Base-by-base conservation (phyloP, 2,113 vertebrate species). In the Zosterops japonicus region DNA sequence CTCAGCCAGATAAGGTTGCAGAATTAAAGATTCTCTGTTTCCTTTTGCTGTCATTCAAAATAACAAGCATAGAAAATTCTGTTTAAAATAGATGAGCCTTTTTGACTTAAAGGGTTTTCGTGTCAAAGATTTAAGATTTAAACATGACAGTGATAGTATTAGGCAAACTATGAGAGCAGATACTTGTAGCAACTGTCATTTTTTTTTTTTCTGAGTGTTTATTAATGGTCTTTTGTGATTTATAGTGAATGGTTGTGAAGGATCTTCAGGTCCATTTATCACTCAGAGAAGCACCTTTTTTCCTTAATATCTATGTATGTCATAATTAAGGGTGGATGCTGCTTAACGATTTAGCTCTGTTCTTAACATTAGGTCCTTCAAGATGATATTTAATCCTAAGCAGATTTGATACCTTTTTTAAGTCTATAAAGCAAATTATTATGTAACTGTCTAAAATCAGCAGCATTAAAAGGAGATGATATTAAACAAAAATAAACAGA, bases 221-320 rank as follows among this genome's bases (percentile, higher is more conserved):
- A 97, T 97, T 97, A 98, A 97, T 96, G 90, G 87, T 69, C 89
- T 95, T 95, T 97, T 97, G 85, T 97, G 96, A 98, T 97, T 97
- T 96, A 97, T 94, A 93, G 86, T 94, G 94, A 97, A 97, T 36
- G 83, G 83, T 87, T 97, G 89, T 93, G 91, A 95, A 95, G 93
- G 93, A 94, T 97, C 92, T 97, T 96, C 92, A 94, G 61, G 94
- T 81, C 92, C 93, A 96, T 98, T 97, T 96, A 95, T 97, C 95
- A 97, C 83, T 83, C 69, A 83, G 82, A 95, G 87, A 46, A 97
- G 75, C 65, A 97, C 84, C 92, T 94, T 97, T 91, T 94, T 85
- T 85, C 90, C 70, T 88, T 95, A 94, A 94, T 94, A 81, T 47
- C 78, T 95, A 59, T 2, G 2, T 88, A 84, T 97, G 75, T 96